Evolutionary conservation across 2,113 vertebrate species (phyloP).

Genomic region (Oenanthe oenanthe): DNA sequence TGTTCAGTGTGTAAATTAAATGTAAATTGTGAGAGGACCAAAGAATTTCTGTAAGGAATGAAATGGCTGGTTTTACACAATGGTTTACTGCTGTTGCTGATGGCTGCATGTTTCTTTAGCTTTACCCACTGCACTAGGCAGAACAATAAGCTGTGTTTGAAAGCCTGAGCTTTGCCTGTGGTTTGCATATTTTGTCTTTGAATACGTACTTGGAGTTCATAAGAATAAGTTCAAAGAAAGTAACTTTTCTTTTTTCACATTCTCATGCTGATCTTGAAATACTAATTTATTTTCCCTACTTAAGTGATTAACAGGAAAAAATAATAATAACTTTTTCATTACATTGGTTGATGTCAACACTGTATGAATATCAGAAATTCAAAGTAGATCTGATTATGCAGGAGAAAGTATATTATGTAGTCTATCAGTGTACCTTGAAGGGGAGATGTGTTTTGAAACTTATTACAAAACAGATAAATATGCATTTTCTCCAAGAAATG

Average conservation of each 20-base stretch:
- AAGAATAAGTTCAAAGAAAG: background rate
- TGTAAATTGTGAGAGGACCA: background rate
- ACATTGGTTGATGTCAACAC: background rate
- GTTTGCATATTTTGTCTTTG: background rate
- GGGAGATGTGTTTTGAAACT: background rate
- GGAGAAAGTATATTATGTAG: background rate
- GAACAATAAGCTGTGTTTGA: background rate
- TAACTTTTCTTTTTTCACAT: background rate
- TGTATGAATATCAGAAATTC: background rate
- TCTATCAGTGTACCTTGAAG: background rate
- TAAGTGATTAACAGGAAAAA: background rate
- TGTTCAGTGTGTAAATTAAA: background rate
- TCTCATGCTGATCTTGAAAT: background rate
- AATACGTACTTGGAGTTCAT: background rate
- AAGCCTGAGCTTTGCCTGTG: background rate
- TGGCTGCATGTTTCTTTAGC: background rate
- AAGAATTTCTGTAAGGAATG: background rate
- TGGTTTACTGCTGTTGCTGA: background rate
- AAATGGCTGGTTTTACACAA: background rate
- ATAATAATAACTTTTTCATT: background rate
- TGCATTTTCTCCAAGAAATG: background rate
- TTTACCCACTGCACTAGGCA: background rate
- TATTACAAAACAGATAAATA: background rate
- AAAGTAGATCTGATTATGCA: slow-evolving; percentile 2
- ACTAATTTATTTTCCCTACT: background rate